Percentiles rank a stretch among this genome's conserved stretches.
phyloP scores from a whole-genome alignment of 2,888 invertebrate genomes.

The Heliconius ethilla region DNA sequence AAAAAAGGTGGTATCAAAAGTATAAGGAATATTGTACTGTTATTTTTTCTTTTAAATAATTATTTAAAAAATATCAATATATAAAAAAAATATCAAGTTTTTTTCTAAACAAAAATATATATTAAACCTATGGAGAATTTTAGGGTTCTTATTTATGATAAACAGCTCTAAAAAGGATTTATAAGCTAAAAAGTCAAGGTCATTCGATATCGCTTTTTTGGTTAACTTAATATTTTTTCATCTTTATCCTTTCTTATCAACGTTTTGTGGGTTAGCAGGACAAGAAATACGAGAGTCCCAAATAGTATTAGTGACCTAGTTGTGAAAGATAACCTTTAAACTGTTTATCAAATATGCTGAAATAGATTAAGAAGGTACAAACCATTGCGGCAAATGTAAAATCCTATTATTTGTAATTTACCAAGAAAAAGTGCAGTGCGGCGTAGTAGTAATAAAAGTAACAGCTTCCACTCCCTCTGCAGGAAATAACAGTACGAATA shows the following conservation, averaged over 20 bases:
- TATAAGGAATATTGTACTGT: background rate
- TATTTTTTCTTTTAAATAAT: no score
- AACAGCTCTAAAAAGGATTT: background rate
- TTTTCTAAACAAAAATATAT: no score
- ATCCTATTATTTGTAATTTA: background rate
- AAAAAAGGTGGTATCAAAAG: background rate
- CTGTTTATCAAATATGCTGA: constrained; percentile 48
- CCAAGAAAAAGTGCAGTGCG: background rate
- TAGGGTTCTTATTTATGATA: background rate
- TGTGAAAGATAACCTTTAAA: constrained; percentile 73
- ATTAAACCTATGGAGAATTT: background rate
- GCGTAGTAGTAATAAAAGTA: background rate
- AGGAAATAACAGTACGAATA: background rate
- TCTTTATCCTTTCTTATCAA: constrained; percentile 33
- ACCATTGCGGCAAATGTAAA: background rate
- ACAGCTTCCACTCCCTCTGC: background rate
- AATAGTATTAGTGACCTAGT: constrained; percentile 70
- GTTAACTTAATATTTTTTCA: background rate
- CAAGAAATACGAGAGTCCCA: constrained; percentile 67
- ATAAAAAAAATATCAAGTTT: no score
- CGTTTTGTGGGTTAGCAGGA: constrained; percentile 64
- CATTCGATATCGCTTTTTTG: constrained; percentile 13
- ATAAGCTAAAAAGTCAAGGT: constrained; percentile 14
- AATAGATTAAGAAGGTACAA: constrained; percentile 19
- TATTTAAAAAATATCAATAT: no score